phyloP scores from a whole-genome alignment of 2,113 vertebrate species.

The Hyperopisus bebe region DNA sequence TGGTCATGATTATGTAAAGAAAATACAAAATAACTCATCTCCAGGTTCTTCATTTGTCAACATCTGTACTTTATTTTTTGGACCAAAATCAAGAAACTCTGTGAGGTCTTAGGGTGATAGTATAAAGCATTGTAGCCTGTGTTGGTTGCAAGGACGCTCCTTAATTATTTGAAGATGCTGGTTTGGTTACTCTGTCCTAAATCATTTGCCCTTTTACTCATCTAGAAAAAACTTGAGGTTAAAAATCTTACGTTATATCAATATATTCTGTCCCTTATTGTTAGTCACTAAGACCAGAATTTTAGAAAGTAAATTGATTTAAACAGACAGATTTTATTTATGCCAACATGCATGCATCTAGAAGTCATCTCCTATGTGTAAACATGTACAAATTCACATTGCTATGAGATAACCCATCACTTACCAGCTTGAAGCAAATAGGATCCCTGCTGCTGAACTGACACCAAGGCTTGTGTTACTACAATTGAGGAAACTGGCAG shows the following conservation, averaged over 20 bases:
- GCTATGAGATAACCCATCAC: slow-evolving; percentile 46
- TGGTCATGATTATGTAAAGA: background rate
- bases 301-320: background rate
- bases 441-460: slow-evolving; percentile 35
- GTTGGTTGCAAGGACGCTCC: no score
- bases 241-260: background rate
- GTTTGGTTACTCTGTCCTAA: no score
- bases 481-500: slow-evolving; percentile 20
- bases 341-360: slow-evolving; percentile 28
- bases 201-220: no score
- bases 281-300: background rate
- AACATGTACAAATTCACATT: slow-evolving; percentile 34
- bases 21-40: background rate
- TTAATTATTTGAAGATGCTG: no score
- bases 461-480: slow-evolving; percentile 37
- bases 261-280: background rate
- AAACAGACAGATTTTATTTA: background rate
- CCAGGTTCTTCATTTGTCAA: background rate
- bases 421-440: slow-evolving; percentile 48
- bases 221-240: background rate
- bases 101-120: no score
- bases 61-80: background rate
- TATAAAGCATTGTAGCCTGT: no score
- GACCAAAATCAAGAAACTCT: background rate
- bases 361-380: slow-evolving; percentile 27